Evolutionary conservation across 2,113 vertebrate genomes (phyloP), one percentile per base, ranked within the genome.

Genomic region (Poicephalus gulielmi): DNA sequence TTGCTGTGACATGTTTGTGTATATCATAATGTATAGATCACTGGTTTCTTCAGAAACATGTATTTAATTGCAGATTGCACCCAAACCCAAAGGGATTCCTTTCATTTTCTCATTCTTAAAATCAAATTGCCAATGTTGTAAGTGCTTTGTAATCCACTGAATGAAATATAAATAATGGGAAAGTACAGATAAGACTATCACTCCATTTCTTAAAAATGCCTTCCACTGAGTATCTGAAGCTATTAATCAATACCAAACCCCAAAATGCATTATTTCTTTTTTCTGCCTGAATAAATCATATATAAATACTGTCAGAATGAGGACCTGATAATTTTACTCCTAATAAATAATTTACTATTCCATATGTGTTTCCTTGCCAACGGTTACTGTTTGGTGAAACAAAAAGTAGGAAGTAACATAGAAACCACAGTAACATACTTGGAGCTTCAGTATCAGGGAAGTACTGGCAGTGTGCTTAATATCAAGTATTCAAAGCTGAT

Each of bases 321-420:
- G 83, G 94, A 87, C 96, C 87, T 96, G 96, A 90, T 86, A 95
- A 81, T 93, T 95, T 83, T 94, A 62, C 27, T 53, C 83, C 96
- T 92, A 97, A 97, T 97, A 97, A 97, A 96, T 96, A 90, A 95
- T 96, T 96, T 90, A 95, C 83, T 85, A 55, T 6, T 88, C 96
- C 97, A 97, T 96, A 98, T 97, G 97, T 95, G 97, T 96, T 89
- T 95, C 95, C 93, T 57, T 95, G 92, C 83, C 89, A 90, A 97
- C 50, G 0, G 77, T 94, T 92, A 92, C 89, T 97, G 94, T 97
- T 96, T 93, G 95, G 88, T 57, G 64, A 83, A 89, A 96, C 94
- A 97, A 66, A 73, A 80, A 81, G 30, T 43, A 59, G 59, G 49
- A 81, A 85, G 69, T 90, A 90, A 79, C 66, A 59, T 13, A 87